Evolutionary conservation across 2,113 vertebrate genomes (phyloP).

Genomic region (Strix aluco): DNA sequence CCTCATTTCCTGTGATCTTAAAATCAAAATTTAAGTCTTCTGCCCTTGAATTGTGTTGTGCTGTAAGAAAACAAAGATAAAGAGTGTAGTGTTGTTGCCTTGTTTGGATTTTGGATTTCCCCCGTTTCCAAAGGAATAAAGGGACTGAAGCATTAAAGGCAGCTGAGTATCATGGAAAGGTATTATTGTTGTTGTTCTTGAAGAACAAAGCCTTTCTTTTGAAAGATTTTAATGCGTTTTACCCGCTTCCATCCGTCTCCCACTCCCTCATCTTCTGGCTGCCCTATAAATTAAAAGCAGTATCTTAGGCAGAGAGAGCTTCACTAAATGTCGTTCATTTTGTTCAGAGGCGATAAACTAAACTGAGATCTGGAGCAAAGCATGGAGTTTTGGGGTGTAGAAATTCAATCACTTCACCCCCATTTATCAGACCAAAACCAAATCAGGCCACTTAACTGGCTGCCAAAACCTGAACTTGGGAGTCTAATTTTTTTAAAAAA

Average conservation of each 20-base stretch:
- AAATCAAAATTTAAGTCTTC: background rate
- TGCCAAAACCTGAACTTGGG: background rate
- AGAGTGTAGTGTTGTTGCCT: background rate
- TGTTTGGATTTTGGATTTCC: background rate
- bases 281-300: background rate
- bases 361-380: background rate
- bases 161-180: background rate
- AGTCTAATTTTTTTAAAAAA: background rate
- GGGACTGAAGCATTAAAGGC: background rate
- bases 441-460: background rate
- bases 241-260: background rate
- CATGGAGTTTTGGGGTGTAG: background rate
- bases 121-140: background rate
- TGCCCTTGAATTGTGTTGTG: background rate
- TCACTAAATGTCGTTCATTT: conserved; percentile 8
- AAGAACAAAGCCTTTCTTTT: background rate
- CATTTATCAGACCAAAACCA: conserved; percentile 19
- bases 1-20: background rate
- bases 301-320: background rate
- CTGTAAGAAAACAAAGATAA: background rate
- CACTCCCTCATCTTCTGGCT: background rate
- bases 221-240: background rate
- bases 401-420: background rate
- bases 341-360: conserved; percentile 3
- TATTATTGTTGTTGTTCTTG: background rate